Evolutionary conservation across 2,888 invertebrate species (phyloP).

Genomic region (Thalpophila matura): DNA sequence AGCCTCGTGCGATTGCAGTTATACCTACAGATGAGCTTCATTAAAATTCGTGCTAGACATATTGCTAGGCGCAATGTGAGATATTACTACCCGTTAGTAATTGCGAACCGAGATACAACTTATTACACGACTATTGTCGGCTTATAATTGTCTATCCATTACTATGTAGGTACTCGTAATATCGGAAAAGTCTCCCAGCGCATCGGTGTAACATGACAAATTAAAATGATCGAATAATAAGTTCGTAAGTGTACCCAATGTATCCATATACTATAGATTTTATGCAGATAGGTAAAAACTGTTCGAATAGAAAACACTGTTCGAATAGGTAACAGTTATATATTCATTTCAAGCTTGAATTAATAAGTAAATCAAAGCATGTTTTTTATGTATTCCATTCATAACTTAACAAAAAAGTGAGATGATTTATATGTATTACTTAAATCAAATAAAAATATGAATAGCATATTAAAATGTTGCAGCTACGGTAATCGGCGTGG

Average conservation of each 20-base stretch:
- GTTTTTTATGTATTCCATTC: conserved; percentile 21
- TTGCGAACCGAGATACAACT: conserved; percentile 47
- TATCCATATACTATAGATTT: background rate
- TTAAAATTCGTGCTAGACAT: conserved; percentile 57
- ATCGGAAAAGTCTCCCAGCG: conserved; percentile 13
- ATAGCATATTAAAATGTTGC: conserved; percentile 45
- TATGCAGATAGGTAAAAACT: background rate
- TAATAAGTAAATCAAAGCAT: conserved; percentile 21
- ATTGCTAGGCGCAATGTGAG: conserved; percentile 49
- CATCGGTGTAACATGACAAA: conserved; percentile 4
- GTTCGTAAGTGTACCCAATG: too few species aligned
- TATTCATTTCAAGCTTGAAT: background rate
- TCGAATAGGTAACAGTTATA: background rate
- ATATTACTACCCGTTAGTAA: conserved; percentile 53
- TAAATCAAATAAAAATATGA: conserved; percentile 35
- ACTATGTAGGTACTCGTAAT: conserved; percentile 21
- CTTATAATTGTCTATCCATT: conserved; percentile 51
- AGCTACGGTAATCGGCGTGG: conserved; percentile 26
- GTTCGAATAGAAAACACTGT: background rate
- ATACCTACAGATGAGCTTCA: conserved; percentile 64
- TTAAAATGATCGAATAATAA: background rate
- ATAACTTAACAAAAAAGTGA: conserved; percentile 14
- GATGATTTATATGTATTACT: conserved; percentile 45
- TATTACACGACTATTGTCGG: conserved; percentile 53
- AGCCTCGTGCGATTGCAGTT: conserved; percentile 35